Percentiles rank a stretch among this genome's conserved stretches.
Evolutionary conservation across 1,140 invertebrate genomes (phyloP).

Genomic region (Ceratoteleas bidentatus): DNA sequence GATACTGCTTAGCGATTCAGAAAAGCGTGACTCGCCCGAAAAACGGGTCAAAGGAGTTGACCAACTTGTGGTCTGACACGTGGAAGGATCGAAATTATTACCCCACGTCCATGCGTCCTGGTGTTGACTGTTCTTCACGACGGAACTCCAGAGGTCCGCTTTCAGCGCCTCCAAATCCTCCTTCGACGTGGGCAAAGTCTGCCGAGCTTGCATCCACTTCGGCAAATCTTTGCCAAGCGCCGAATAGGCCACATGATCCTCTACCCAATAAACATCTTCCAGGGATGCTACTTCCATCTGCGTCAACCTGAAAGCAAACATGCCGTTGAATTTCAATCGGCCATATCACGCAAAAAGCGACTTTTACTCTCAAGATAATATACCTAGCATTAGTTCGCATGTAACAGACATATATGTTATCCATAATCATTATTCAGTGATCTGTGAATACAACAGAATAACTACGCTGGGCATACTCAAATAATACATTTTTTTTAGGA

Average conservation of each 20-base stretch:
- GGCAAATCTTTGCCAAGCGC: slow-evolving; percentile 90
- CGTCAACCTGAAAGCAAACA: slow-evolving; percentile 83
- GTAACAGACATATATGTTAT: too few species aligned
- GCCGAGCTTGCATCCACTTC: slow-evolving; percentile 89
- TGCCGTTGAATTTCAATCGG: slow-evolving; percentile 20
- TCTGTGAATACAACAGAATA: too few species aligned
- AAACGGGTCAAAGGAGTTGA: slow-evolving; percentile 36
- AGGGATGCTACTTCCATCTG: slow-evolving; percentile 90
- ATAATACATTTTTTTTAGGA: too few species aligned
- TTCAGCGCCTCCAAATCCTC: slow-evolving; percentile 88
- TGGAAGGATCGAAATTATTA: slow-evolving; percentile 74
- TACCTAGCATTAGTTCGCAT: too few species aligned
- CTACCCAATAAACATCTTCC: slow-evolving; percentile 94
- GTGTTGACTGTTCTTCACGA: slow-evolving; percentile 92
- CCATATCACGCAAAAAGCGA: too few species aligned
- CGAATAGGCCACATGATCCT: slow-evolving; percentile 87
- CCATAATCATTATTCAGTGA: too few species aligned
- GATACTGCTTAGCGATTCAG: slow-evolving; percentile 10
- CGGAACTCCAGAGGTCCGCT: slow-evolving; percentile 91
- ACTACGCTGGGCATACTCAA: too few species aligned
- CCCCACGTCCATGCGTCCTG: slow-evolving; percentile 94
- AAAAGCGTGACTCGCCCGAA: slow-evolving; percentile 26
- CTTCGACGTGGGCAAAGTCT: slow-evolving; percentile 90
- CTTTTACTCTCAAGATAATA: too few species aligned
- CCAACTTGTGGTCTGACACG: background rate